These are phyloP conservation scores for Chlorops oryzae DNA, from an alignment of 1,140 invertebrate genomes.

Conservation along the genomic window DNA sequence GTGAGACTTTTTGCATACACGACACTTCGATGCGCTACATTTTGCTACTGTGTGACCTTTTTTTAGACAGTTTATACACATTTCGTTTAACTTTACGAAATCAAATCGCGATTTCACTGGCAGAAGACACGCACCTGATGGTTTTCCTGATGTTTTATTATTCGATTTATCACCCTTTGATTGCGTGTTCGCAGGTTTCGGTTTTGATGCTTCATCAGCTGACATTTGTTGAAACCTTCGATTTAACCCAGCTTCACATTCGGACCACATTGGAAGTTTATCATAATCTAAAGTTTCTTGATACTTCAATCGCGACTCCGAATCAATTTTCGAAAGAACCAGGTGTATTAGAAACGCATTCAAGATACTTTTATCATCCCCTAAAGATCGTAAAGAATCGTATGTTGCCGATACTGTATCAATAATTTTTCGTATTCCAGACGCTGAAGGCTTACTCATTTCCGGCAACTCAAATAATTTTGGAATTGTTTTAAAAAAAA, in stretches of 20 bases:
- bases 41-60: conserved; percentile 4
- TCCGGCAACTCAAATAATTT: neutral
- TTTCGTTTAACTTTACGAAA: too few species aligned
- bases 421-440: conserved; percentile 6
- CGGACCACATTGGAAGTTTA: conserved; percentile 8
- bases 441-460: conserved; percentile 2
- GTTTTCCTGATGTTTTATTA: too few species aligned
- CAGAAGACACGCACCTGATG: too few species aligned
- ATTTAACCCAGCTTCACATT: conserved; percentile 7
- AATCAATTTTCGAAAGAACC: conserved; percentile 12
- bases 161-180: too few species aligned
- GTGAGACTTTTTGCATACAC: conserved; percentile 6
- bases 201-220: conserved; percentile 10
- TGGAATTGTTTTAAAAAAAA: conserved; percentile 7
- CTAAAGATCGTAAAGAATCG: conserved; percentile 10
- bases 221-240: conserved; percentile 11
- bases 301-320: conserved; percentile 6
- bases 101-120: too few species aligned
- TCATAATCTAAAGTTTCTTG: conserved; percentile 10
- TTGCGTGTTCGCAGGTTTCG: neutral
- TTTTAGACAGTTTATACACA: too few species aligned
- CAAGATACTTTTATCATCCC: conserved; percentile 8
- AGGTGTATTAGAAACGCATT: conserved; percentile 6
- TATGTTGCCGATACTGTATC: conserved; percentile 11
- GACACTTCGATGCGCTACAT: conserved; percentile 1